Conservation (phyloP, 2,797 vertebrate genomes). For the Trichosurus vulpecula region DNA sequence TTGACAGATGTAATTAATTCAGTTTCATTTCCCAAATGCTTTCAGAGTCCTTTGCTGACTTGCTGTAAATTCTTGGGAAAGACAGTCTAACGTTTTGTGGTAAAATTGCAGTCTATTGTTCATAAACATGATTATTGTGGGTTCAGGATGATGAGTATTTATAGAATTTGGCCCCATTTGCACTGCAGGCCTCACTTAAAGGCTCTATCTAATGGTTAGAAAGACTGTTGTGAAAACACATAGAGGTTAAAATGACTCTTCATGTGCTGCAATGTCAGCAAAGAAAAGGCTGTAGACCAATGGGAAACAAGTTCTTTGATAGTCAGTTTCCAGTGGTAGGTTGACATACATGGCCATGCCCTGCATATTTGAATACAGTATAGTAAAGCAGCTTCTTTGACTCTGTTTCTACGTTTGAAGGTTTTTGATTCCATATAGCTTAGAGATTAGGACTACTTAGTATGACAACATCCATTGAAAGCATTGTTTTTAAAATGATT, state of each 20-base stretch:
- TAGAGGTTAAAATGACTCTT: background rate
- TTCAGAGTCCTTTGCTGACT: slow-evolving; percentile 58
- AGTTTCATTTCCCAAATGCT: slow-evolving; percentile 47
- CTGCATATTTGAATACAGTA: background rate
- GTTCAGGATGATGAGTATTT: slow-evolving; percentile 54
- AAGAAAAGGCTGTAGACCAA: background rate
- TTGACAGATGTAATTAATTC: slow-evolving; percentile 40
- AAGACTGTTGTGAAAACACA: slow-evolving; percentile 42
- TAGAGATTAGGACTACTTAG: background rate
- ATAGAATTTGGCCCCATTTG: slow-evolving; percentile 57
- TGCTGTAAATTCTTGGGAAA: slow-evolving; percentile 52
- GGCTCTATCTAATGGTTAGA: slow-evolving; percentile 29
- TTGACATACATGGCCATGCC: background rate
- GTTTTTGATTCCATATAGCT: background rate
- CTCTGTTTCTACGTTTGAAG: background rate
- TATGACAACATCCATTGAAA: background rate
- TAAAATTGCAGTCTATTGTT: slow-evolving; percentile 62
- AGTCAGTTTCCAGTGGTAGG: background rate
- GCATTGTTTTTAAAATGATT: background rate
- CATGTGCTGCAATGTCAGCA: background rate
- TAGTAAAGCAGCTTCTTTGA: background rate
- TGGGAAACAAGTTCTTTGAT: background rate
- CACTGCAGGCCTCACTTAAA: slow-evolving; percentile 11
- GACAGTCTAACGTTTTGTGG: slow-evolving; percentile 52
- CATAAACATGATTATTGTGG: slow-evolving; percentile 62